phyloP scores from a whole-genome alignment of 2,797 vertebrate genomes.

The Halcyon smyrnensis region DNA sequence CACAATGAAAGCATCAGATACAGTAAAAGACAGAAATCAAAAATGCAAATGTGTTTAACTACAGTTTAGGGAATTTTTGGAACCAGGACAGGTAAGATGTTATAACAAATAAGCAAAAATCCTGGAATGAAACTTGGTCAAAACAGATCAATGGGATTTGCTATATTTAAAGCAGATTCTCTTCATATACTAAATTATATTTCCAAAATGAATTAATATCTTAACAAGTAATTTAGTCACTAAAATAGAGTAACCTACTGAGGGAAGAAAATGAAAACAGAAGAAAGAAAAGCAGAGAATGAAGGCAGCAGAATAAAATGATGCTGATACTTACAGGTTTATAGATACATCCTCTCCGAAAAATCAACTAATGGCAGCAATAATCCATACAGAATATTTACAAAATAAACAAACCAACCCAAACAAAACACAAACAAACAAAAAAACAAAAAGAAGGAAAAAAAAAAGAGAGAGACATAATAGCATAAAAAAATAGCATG shows the following conservation, averaged over 20 bases:
- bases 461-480: not conserved
- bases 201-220: not conserved
- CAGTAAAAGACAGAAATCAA: not conserved
- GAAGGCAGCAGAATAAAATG: not conserved
- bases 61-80: not conserved
- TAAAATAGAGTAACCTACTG: not conserved
- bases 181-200: not conserved
- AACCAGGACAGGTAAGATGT: not conserved
- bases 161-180: not conserved
- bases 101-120: not conserved
- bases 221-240: not conserved
- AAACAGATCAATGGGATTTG: not conserved
- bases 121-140: not conserved
- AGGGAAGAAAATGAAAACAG: not conserved
- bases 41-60: not conserved
- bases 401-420: no score
- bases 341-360: slow-evolving; percentile 86
- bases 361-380: slow-evolving; percentile 84
- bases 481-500: not conserved
- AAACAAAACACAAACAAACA: no score
- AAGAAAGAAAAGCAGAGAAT: not conserved
- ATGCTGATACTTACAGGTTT: slow-evolving; percentile 84
- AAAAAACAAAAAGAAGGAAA: no score
- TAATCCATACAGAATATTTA: slow-evolving; percentile 21
- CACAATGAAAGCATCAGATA: not conserved